These are phyloP conservation scores for Phengaris arion DNA, from an alignment of 2,888 invertebrate species.

Conservation along the genomic window DNA sequence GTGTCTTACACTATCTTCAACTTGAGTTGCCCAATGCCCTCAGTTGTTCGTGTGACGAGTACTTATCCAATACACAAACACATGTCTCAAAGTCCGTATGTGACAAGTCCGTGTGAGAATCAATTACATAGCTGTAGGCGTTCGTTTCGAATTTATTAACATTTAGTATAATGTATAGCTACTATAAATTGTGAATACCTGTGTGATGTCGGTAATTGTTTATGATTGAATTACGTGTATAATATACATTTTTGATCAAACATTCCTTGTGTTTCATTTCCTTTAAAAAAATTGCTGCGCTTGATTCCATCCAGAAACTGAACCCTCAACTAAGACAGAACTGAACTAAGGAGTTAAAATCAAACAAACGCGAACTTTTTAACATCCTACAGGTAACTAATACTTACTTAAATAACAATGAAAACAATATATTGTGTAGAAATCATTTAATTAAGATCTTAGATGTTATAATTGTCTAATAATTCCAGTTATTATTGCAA, in stretches of 20 bases:
- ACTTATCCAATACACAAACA: conserved; percentile 5
- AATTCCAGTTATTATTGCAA: conserved; percentile 12
- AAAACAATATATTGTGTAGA: neutral
- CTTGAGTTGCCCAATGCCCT: neutral
- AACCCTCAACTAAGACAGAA: too few relatives aligned
- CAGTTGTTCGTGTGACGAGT: neutral
- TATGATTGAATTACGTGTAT: conserved; percentile 63
- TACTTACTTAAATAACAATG: neutral
- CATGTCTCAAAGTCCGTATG: conserved; percentile 27
- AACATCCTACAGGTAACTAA: too few relatives aligned
- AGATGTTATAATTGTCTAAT: neutral
- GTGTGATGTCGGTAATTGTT: conserved; percentile 73
- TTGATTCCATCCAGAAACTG: too few relatives aligned
- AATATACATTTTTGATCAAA: conserved; percentile 76
- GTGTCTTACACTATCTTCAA: neutral
- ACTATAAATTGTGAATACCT: conserved; percentile 68
- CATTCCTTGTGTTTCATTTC: conserved; percentile 47
- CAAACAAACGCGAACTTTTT: too few relatives aligned
- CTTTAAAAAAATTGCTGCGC: too few relatives aligned
- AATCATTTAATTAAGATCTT: neutral
- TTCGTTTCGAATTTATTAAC: conserved; percentile 73
- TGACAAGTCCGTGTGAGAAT: conserved; percentile 26
- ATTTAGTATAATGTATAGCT: conserved; percentile 66
- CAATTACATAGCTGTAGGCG: conserved; percentile 52
- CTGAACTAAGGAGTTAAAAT: too few relatives aligned